Percentiles rank a stretch among this genome's conserved stretches.
Evolutionary conservation across 1,140 invertebrate species (phyloP).

Genomic region (Zaprionus ornatus): DNA sequence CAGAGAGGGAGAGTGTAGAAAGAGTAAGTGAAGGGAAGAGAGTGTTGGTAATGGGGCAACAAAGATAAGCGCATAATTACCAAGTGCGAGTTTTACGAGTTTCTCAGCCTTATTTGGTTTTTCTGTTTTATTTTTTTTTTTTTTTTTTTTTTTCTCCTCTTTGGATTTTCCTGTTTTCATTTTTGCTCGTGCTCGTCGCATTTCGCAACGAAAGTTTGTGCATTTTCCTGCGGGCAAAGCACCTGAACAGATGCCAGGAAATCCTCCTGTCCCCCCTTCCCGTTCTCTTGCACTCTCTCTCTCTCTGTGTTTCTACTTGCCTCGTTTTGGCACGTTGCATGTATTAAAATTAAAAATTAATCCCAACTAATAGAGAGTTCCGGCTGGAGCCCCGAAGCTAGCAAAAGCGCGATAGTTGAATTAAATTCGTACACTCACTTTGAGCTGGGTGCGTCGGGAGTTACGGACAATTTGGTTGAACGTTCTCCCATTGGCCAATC

Average conservation of each 20-base stretch:
- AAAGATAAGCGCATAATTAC: conserved; percentile 76
- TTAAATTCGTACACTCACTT: conserved; percentile 35
- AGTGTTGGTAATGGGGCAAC: conserved; percentile 46
- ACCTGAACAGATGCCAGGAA: conserved; percentile 23
- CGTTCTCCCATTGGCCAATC: conserved; percentile 9
- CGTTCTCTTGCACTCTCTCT: no score
- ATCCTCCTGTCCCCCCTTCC: conserved; percentile 15
- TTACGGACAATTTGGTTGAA: background rate
- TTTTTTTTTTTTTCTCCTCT: conserved; percentile 1
- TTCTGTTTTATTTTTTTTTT: background rate
- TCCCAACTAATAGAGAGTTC: conserved; percentile 45
- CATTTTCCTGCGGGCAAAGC: conserved; percentile 19
- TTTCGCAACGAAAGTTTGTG: conserved; percentile 11
- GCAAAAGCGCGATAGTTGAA: conserved; percentile 35
- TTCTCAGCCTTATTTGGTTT: conserved; percentile 6
- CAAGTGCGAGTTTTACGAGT: conserved; percentile 43
- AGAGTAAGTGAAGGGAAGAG: background rate
- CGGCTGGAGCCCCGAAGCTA: conserved; percentile 18
- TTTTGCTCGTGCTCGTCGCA: background rate
- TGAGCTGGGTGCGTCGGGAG: conserved; percentile 5
- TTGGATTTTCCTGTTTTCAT: conserved; percentile 29
- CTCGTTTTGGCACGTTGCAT: background rate
- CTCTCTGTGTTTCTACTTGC: background rate
- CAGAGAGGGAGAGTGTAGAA: background rate
- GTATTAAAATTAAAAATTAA: conserved; percentile 69